Evolutionary conservation across 23 tunicate species (phyloP).

Genomic region (Diplosoma virens): DNA sequence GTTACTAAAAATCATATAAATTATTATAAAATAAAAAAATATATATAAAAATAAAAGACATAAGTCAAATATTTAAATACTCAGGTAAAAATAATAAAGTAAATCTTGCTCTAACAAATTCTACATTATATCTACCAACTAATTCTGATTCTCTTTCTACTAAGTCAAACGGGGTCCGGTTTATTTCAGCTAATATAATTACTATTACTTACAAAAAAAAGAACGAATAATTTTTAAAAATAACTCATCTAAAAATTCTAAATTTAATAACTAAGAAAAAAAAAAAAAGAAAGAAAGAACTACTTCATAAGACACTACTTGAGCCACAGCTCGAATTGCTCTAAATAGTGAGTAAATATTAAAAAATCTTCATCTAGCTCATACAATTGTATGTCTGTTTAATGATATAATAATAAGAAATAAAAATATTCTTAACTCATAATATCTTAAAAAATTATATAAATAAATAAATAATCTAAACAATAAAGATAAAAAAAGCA

Average conservation of each 20-base stretch:
- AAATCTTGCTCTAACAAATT: slow-evolving; percentile 27
- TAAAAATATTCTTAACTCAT: too few relatives aligned
- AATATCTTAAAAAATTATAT: too few relatives aligned
- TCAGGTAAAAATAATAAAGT: slow-evolving; percentile 34
- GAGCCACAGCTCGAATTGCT: slow-evolving; percentile 24
- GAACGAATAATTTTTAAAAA: background rate
- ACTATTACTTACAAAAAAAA: background rate
- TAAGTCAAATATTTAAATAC: slow-evolving; percentile 22
- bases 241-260: background rate
- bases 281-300: slow-evolving; percentile 12
- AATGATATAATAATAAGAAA: too few relatives aligned
- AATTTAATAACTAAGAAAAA: background rate
- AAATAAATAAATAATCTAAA: too few relatives aligned
- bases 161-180: slow-evolving; percentile 49
- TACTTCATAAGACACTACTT: slow-evolving; percentile 31
- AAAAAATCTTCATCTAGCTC: slow-evolving; percentile 27
- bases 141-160: slow-evolving; percentile 32
- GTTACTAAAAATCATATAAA: background rate
- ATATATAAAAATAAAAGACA: background rate
- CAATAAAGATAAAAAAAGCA: too few relatives aligned
- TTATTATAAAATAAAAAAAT: background rate
- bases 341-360: slow-evolving; percentile 6
- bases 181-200: slow-evolving; percentile 8
- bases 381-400: background rate
- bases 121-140: slow-evolving; percentile 26